Conservation (phyloP, 2,113 vertebrate species). For the Podarcis raffonei region DNA sequence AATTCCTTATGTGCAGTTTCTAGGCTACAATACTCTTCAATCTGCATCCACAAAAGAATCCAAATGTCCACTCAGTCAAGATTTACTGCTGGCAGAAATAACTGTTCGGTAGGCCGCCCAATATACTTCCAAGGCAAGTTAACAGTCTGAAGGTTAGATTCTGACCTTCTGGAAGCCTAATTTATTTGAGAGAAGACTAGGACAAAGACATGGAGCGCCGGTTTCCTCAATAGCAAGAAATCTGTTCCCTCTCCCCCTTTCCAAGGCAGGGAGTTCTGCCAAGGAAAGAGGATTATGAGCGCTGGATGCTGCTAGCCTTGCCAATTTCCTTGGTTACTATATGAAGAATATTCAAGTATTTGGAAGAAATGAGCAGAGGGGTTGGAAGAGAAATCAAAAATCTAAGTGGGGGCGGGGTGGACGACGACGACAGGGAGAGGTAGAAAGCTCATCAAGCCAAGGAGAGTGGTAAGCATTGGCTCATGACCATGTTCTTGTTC, state of each 20-base stretch:
- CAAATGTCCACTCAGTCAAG: constrained; percentile 20
- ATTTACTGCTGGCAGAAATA: constrained; percentile 49
- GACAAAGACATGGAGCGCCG: constrained; percentile 60
- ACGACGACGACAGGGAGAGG: constrained; percentile 12
- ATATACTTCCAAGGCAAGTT: constrained; percentile 56
- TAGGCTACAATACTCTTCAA: neutral
- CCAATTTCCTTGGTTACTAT: constrained; percentile 73
- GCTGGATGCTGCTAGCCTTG: constrained; percentile 59
- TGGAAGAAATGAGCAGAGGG: constrained; percentile 54
- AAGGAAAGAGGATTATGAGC: constrained; percentile 65
- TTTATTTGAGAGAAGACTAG: constrained; percentile 65
- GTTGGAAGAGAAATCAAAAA: constrained; percentile 55
- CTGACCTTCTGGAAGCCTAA: constrained; percentile 57
- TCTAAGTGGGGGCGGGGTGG: constrained; percentile 7
- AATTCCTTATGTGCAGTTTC: neutral
- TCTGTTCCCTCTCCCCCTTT: rapidly evolving
- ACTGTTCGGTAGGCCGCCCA: constrained; percentile 48
- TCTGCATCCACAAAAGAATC: constrained; percentile 3
- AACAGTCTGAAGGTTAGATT: constrained; percentile 62
- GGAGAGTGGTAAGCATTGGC: constrained; percentile 38
- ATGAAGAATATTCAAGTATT: constrained; percentile 64
- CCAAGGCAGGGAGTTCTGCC: constrained; percentile 59
- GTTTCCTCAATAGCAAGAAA: constrained; percentile 59
- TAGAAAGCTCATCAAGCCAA: constrained; percentile 50
- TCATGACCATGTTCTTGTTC: constrained; percentile 33